phyloP scores from a whole-genome alignment of 2,888 invertebrate species.

The Temnothorax unifasciatus region DNA sequence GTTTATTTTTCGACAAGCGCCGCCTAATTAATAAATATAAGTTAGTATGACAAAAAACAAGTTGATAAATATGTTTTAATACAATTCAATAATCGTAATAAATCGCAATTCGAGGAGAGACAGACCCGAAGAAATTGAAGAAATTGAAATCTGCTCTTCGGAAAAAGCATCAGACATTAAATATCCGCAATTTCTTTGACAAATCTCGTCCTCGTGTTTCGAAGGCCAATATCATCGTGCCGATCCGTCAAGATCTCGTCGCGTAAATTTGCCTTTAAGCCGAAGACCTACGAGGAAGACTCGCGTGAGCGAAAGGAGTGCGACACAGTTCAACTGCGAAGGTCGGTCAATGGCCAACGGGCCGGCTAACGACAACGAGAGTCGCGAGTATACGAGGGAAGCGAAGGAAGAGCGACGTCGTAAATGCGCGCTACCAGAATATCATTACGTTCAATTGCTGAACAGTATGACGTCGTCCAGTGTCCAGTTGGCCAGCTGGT shows the following conservation, averaged over 20 bases:
- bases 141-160: background rate
- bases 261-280: constrained; percentile 37
- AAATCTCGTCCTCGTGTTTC: too few species aligned
- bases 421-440: constrained; percentile 68
- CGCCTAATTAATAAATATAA: background rate
- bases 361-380: constrained; percentile 63
- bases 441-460: constrained; percentile 76
- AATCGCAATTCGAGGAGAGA: background rate
- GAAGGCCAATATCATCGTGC: background rate
- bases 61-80: background rate
- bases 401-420: constrained; percentile 53
- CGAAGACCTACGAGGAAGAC: constrained; percentile 23
- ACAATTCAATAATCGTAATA: background rate
- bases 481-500: constrained; percentile 68
- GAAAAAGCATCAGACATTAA: background rate
- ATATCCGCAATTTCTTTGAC: background rate
- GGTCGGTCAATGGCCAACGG: constrained; percentile 81
- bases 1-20: background rate
- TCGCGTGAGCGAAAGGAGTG: constrained; percentile 59
- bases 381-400: constrained; percentile 36
- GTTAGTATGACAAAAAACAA: background rate
- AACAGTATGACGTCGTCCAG: constrained; percentile 59
- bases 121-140: background rate
- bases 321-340: constrained; percentile 78
- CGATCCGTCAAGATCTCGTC: background rate